Evolutionary conservation across 1,140 invertebrate genomes (phyloP), one percentile per base, ranked within the genome.

Genomic region (Nasonia giraulti): DNA sequence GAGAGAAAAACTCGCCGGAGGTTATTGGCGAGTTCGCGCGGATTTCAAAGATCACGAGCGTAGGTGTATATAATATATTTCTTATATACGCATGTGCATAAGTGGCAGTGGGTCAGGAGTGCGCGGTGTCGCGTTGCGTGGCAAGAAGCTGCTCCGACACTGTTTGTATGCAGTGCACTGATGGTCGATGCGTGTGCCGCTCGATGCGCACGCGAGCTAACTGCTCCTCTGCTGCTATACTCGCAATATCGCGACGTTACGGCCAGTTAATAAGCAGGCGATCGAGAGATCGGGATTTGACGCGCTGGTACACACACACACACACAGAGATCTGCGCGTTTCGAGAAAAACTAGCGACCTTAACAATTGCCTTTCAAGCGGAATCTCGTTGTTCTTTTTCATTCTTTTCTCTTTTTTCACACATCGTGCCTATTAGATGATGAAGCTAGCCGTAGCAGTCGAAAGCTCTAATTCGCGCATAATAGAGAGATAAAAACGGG

Each of bases 401-500:
- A n/a, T n/a, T n/a, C n/a, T n/a, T n/a, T n/a, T n/a, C n/a, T n/a
- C n/a, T n/a, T n/a, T n/a, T n/a, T n/a, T n/a, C n/a, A 55, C 10
- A 50, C 47, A 50, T 0, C 17, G 50, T 14, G 11, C 14, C 50
- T 55, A 62, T 62, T 62, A 62, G 7, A 62, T n/a, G 55, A 62
- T 62, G n/a, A n/a, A 62, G n/a, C 55, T 17, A 50, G 55, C 20
- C 20, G n/a, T n/a, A n/a, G n/a, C 55, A 62, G 55, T 62, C 66
- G 80, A 82, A 76, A 76, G 71, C 82, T 71, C 74, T 85, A 69
- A 76, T 81, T 80, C 75, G 83, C 40, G 40, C 78, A 81, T 76
- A 76, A 76, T 75, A 69, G 78, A 75, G 55, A 81, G 83, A 74
- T 85, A 84, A 84, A 84, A 84, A n/a, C 55, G 27, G 27, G 62